phyloP scores from a whole-genome alignment of 2,888 invertebrate genomes.

The Idaea biselata region DNA sequence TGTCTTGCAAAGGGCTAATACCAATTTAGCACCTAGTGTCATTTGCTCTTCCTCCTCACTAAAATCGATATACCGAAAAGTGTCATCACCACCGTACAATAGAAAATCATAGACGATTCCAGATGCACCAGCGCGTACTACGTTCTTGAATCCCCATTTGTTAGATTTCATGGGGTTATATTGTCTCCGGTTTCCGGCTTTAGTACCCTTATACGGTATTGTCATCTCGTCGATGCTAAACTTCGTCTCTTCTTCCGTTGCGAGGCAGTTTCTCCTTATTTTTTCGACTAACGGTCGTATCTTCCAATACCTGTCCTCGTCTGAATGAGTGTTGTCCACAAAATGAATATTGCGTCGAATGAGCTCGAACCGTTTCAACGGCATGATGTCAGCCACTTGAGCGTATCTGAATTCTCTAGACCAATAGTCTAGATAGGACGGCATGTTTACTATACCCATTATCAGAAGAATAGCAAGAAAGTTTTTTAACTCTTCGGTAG shows the following conservation, averaged over 20 bases:
- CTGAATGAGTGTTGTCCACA: constrained; percentile 26
- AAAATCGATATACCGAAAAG: constrained; percentile 27
- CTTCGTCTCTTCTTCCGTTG: constrained; percentile 18
- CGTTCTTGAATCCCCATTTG: constrained; percentile 39
- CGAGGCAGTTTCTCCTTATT: constrained; percentile 19
- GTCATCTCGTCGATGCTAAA: constrained; percentile 27
- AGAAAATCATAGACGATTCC: constrained; percentile 44
- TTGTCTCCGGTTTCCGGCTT: constrained; percentile 8
- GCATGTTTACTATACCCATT: constrained; percentile 32
- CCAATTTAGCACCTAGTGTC: constrained; percentile 29
- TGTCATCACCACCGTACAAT: constrained; percentile 37
- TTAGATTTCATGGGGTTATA: no score
- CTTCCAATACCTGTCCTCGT: constrained; percentile 20
- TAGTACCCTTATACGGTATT: constrained; percentile 19
- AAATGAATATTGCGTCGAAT: constrained; percentile 24
- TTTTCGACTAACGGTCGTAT: constrained; percentile 18
- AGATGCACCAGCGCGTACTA: constrained; percentile 36
- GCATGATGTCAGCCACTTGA: constrained; percentile 22
- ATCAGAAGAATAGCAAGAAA: constrained; percentile 32
- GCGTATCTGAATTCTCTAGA: constrained; percentile 17
- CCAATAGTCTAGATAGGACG: constrained; percentile 27
- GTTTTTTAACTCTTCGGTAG: constrained; percentile 27
- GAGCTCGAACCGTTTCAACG: constrained; percentile 23
- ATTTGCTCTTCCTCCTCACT: constrained; percentile 6
- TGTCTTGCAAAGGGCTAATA: constrained; percentile 25